Evolutionary conservation across 2,888 invertebrate genomes (phyloP).

Genomic region (Cantharis lateralis): DNA sequence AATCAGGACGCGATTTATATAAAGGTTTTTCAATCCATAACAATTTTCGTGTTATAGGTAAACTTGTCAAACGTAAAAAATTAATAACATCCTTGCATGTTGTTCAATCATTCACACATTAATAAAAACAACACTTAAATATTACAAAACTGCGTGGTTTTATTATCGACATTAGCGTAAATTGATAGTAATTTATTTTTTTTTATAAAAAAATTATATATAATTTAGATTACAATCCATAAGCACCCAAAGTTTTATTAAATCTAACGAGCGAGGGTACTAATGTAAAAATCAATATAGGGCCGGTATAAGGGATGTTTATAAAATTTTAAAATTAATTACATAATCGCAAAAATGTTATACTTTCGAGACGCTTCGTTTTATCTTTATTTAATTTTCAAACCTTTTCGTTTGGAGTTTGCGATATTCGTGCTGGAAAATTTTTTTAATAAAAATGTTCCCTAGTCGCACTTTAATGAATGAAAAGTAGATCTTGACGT

Average conservation of each 20-base stretch:
- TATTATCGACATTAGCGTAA: background rate
- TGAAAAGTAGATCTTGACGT: constrained; percentile 21
- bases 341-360: background rate
- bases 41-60: background rate
- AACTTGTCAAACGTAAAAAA: background rate
- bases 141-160: background rate
- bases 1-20: background rate
- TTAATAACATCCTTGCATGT: background rate
- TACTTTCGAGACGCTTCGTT: background rate
- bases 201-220: background rate
- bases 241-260: background rate
- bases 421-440: background rate
- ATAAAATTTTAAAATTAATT: background rate
- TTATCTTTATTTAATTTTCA: background rate
- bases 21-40: background rate
- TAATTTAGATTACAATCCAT: background rate
- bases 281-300: background rate
- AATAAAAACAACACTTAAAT: background rate
- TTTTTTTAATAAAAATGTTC: background rate
- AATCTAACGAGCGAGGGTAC: background rate
- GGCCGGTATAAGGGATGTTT: background rate
- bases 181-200: background rate
- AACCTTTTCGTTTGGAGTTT: background rate
- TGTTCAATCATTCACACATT: background rate
- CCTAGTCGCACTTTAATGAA: constrained; percentile 24